Percentiles rank a stretch among this genome's conserved stretches.
phyloP scores from a whole-genome alignment of 1,140 invertebrate species.

The Drosophila watanabei region DNA sequence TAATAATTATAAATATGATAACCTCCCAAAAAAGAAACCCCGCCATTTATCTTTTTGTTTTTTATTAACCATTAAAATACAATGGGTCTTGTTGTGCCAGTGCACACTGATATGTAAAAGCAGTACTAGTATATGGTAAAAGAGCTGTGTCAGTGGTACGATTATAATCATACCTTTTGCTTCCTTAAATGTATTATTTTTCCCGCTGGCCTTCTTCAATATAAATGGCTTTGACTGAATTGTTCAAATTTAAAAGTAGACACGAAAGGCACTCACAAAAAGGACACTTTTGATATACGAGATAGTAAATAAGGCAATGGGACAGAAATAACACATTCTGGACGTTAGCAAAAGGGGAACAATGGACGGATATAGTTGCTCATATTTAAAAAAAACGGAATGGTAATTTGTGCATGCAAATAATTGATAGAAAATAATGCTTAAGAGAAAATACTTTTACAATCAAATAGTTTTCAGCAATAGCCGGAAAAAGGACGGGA shows the following conservation, averaged over 20 bases:
- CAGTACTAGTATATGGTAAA: conserved; percentile 1
- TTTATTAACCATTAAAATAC: conserved; percentile 18
- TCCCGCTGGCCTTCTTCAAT: too few relatives aligned
- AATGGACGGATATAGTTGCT: neutral
- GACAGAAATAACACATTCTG: neutral
- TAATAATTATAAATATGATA: neutral
- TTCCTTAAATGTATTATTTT: conserved; percentile 3
- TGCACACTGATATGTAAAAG: conserved; percentile 4
- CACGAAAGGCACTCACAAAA: neutral
- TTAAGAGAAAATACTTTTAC: neutral
- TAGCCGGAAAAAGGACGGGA: neutral
- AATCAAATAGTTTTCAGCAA: neutral
- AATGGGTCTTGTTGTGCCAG: conserved; percentile 4
- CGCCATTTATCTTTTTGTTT: neutral
- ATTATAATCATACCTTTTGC: neutral
- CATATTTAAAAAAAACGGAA: conserved; percentile 2
- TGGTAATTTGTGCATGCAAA: conserved; percentile 8
- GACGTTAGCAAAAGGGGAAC: neutral
- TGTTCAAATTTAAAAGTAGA: neutral
- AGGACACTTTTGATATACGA: neutral
- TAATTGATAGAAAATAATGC: neutral
- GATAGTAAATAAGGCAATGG: neutral
- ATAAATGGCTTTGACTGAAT: neutral
- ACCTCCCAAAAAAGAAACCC: neutral
- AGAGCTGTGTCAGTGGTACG: neutral